A percentile compares a stretch with the other conserved stretches of the same genome.
Conservation (phyloP, 2,888 invertebrate genomes). For the Cryptocheilus praepositus region DNA sequence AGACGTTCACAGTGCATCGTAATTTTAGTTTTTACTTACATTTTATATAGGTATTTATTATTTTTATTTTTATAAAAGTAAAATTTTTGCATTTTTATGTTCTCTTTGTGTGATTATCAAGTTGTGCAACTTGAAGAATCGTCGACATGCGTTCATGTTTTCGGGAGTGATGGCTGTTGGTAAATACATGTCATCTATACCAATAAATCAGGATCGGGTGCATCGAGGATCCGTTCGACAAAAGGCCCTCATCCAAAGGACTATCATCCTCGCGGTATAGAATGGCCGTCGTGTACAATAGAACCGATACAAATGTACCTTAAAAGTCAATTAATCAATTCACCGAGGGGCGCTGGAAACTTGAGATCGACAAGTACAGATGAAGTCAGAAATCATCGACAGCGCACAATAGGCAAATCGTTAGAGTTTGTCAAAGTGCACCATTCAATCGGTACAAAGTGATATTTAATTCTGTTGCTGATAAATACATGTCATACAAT, state of each 20-base stretch:
- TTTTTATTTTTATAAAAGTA: too few relatives aligned
- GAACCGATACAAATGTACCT: conserved; percentile 59
- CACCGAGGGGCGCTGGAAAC: conserved; percentile 49
- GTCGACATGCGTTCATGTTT: not conserved
- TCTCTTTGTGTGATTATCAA: too few relatives aligned
- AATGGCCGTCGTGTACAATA: conserved; percentile 54
- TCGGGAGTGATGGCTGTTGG: not conserved
- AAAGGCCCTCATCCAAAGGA: conserved; percentile 33
- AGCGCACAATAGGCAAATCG: conserved; percentile 24
- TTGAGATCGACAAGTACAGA: conserved; percentile 18
- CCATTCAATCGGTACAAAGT: too few relatives aligned
- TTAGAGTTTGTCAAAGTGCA: conserved; percentile 43
- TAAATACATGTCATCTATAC: conserved; percentile 30
- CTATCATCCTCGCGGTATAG: conserved; percentile 40
- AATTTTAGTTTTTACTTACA: too few relatives aligned
- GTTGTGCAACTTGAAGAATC: too few relatives aligned
- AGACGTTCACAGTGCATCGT: too few relatives aligned
- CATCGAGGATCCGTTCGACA: conserved; percentile 38
- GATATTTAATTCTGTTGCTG: too few relatives aligned
- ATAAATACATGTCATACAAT: too few relatives aligned
- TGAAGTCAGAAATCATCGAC: conserved; percentile 29
- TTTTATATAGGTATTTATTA: too few relatives aligned
- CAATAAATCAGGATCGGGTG: conserved; percentile 55
- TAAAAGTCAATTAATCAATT: conserved; percentile 66
- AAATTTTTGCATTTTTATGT: too few relatives aligned